These are phyloP conservation scores for Garra rufa DNA, from an alignment of 2,113 vertebrate genomes.

Conservation along the genomic window DNA sequence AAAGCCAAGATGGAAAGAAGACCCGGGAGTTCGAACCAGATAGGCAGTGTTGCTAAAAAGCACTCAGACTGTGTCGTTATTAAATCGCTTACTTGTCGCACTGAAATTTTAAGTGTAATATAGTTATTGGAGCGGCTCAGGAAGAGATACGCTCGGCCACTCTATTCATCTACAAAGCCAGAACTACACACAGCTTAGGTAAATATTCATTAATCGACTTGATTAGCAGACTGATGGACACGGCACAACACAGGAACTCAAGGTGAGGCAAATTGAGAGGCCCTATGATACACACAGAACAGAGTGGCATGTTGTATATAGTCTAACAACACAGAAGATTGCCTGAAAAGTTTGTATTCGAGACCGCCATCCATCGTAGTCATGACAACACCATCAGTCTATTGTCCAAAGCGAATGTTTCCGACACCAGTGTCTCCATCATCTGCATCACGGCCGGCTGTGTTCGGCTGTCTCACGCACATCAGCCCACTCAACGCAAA, in stretches of 20 bases:
- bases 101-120: not conserved
- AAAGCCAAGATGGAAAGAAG: conserved; percentile 5
- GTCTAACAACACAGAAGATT: conserved; percentile 11
- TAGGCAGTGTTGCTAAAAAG: conserved; percentile 6
- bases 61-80: conserved; percentile 4
- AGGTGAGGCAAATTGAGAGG: conserved; percentile 15
- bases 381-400: conserved; percentile 22
- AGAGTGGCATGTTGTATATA: conserved; percentile 22
- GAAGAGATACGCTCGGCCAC: conserved; percentile 3
- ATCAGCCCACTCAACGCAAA: conserved; percentile 36
- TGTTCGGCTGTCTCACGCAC: conserved; percentile 11
- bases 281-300: conserved; percentile 15
- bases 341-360: conserved; percentile 12
- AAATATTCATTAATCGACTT: conserved; percentile 41
- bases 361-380: not conserved
- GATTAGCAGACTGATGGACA: conserved; percentile 38
- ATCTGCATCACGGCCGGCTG: conserved; percentile 6
- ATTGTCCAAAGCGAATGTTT: not conserved
- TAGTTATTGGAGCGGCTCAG: not conserved
- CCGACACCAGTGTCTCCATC: conserved; percentile 2
- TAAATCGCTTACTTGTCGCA: not conserved
- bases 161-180: conserved; percentile 35
- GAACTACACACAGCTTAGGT: conserved; percentile 31
- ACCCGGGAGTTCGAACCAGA: not conserved
- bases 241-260: conserved; percentile 34